phyloP scores from a whole-genome alignment of 2,113 vertebrate genomes.

The Megalops atlanticus region DNA sequence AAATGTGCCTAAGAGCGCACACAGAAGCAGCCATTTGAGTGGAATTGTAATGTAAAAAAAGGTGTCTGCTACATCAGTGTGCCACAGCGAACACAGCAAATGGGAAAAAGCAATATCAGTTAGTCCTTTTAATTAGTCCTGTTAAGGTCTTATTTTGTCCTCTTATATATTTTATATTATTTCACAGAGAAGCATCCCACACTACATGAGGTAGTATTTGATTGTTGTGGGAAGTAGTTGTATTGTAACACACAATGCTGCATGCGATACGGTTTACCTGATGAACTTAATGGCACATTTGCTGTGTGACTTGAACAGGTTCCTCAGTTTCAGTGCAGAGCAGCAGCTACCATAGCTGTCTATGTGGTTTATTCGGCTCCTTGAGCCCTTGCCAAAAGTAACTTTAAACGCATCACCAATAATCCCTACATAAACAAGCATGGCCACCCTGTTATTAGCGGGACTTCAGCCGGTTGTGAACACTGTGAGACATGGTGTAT shows the following conservation, averaged over 20 bases:
- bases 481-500: background rate
- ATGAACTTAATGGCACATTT: background rate
- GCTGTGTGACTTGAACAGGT: background rate
- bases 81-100: background rate
- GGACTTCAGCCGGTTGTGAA: constrained; percentile 2
- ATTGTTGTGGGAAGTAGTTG: background rate
- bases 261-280: background rate
- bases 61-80: background rate
- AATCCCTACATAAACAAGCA: constrained; percentile 1
- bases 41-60: no score
- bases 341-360: no score
- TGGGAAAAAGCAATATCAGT: background rate
- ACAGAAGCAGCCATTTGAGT: background rate
- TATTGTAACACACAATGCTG: background rate
- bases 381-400: background rate
- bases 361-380: background rate
- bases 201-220: background rate
- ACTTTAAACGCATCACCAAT: constrained; percentile 2
- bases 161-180: background rate
- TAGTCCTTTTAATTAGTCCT: background rate
- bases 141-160: background rate
- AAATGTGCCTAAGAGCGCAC: background rate
- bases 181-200: background rate
- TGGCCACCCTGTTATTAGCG: background rate
- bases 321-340: background rate